Base-by-base conservation (phyloP, 2,113 vertebrate genomes). In the Gopherus evgoodei region DNA sequence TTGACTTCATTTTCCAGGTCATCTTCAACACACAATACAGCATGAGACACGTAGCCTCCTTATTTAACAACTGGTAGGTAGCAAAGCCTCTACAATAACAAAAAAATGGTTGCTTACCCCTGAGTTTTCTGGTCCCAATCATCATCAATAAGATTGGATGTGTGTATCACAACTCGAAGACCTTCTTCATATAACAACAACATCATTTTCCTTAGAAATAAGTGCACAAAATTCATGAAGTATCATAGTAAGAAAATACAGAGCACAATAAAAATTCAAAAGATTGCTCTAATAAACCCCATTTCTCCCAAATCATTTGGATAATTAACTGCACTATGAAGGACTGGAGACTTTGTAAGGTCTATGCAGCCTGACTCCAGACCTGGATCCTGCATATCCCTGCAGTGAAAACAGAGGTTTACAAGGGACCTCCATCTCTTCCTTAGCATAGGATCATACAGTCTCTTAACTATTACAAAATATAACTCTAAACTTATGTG, bases 111-210 rank as follows among this genome's bases (percentile, higher is more conserved):
- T 80, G 89, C 98, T 93, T 94, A 99, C 99, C 99, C 99, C 92
- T 99, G 99, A 59, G 99, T 99, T 96, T 99, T 99, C 98, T 99
- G 99, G 96, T 99, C 98, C 99, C 99, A 99, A 96, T 99, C 99
- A 1, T 98, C 99, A 86, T 96, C 98, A 97, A 99, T 99, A 91
- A 99, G 98, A 97, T 99, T 99, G 81, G 99, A 99, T 10, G 99
- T 99, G 93, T 99, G 98, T 87, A 99, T 99, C 91, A 99, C 98
- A 25, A 99, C 99, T 85, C 99, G 98, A 95, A 99, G 99, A 79
- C 99, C 99, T 98, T 99, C 99, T 91, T 99, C 98, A 2, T 99
- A 99, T 52, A 98, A 98, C 87, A 99, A 95, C 44, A 99, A 90
- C 99, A 99, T 99, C 99, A 99, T 99, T 97, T 99, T 99, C 97